Conservation (phyloP, 92 coral and sea anemone species). For the Ricordea florida region DNA sequence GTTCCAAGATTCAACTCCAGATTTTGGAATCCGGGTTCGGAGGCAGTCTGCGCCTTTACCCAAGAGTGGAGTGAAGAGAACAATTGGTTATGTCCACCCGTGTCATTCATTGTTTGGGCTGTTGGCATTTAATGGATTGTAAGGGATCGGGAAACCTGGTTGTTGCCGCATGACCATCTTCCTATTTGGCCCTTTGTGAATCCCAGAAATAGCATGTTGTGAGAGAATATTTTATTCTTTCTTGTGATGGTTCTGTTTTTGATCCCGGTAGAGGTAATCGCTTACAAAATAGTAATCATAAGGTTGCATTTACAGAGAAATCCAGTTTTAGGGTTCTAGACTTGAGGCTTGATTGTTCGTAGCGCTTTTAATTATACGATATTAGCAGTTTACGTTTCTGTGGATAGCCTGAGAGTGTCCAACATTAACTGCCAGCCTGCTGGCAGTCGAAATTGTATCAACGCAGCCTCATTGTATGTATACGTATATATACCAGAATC, state of each 20-base stretch:
- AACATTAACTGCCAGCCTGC: too few relatives aligned
- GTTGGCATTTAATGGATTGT: neutral
- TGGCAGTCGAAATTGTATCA: too few relatives aligned
- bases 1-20: conserved; percentile 17
- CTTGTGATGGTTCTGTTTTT: neutral
- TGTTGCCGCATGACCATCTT: conserved; percentile 34
- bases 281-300: neutral
- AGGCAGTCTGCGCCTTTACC: conserved; percentile 8
- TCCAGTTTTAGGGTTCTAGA: too few relatives aligned
- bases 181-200: conserved; percentile 21
- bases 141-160: conserved; percentile 17
- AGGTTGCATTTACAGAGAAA: neutral
- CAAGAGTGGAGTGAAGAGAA: too few relatives aligned
- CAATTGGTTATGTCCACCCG: conserved; percentile 40
- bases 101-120: conserved; percentile 5
- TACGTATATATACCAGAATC: too few relatives aligned
- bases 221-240: conserved; percentile 7
- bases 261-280: neutral
- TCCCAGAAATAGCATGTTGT: conserved; percentile 7
- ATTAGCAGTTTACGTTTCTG: too few relatives aligned
- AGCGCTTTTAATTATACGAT: too few relatives aligned
- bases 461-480: too few relatives aligned
- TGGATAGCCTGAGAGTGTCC: too few relatives aligned
- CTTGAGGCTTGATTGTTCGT: too few relatives aligned
- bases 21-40: conserved; percentile 13